Evolutionary conservation across 1,140 invertebrate species (phyloP).

Genomic region (Bombyx mori): DNA sequence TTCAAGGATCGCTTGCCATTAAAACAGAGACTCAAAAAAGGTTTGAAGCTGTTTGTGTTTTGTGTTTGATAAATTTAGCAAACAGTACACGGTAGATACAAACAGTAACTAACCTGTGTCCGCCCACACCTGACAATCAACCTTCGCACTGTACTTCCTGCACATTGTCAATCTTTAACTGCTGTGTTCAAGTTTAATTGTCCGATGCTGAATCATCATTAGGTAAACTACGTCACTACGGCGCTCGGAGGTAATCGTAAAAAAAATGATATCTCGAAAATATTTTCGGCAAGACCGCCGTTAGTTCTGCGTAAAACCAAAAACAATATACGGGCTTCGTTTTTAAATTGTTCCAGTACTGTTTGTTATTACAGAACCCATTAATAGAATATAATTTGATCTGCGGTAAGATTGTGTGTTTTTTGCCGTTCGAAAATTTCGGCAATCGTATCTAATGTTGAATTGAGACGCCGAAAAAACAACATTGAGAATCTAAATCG

Average conservation of each 20-base stretch:
- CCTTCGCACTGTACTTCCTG: conserved; percentile 15
- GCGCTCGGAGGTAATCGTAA: too few species aligned
- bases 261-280: too few species aligned
- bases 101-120: not conserved
- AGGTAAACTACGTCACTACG: too few species aligned
- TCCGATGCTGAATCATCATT: too few species aligned
- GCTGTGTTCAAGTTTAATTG: conserved; percentile 2
- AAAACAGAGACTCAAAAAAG: too few species aligned
- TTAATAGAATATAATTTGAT: conserved; percentile 28
- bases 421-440: conserved; percentile 35
- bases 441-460: conserved; percentile 37
- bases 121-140: conserved; percentile 15
- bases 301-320: too few species aligned
- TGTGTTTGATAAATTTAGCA: too few species aligned
- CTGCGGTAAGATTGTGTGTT: conserved; percentile 34
- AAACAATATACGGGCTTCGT: not conserved
- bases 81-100: too few species aligned
- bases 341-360: conserved; percentile 14
- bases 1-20: too few species aligned
- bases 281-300: too few species aligned
- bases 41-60: too few species aligned
- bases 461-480: conserved; percentile 33
- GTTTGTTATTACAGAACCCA: conserved; percentile 10
- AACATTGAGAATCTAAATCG: conserved; percentile 40
- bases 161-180: conserved; percentile 12